phyloP scores from a whole-genome alignment of 2,888 invertebrate species.

The Apotomis capreana region DNA sequence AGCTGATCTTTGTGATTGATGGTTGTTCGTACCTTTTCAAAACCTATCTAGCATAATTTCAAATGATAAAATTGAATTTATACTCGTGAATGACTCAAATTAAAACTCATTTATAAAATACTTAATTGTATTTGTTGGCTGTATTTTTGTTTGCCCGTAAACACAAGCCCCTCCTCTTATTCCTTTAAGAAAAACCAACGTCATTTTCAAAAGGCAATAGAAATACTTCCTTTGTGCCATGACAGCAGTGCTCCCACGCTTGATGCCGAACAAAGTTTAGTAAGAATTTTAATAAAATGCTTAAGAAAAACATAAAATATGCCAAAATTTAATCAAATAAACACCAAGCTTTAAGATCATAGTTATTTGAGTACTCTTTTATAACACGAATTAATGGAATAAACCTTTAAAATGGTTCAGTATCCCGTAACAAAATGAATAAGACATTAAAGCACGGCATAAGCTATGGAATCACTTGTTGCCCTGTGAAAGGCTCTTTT shows the following conservation, averaged over 20 bases:
- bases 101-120: too few relatives aligned
- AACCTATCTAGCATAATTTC: background rate
- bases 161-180: too few relatives aligned
- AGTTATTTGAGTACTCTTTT: too few relatives aligned
- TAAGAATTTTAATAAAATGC: constrained; percentile 11
- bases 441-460: too few relatives aligned
- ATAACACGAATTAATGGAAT: too few relatives aligned
- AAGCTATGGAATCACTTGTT: too few relatives aligned
- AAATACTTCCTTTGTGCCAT: constrained; percentile 4
- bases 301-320: background rate
- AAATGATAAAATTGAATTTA: background rate
- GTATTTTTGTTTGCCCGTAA: background rate
- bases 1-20: constrained; percentile 6
- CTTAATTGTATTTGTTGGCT: background rate
- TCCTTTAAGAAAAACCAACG: background rate
- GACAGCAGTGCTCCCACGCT: background rate
- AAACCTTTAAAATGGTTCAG: too few relatives aligned
- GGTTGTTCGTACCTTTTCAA: background rate
- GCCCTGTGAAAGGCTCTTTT: too few relatives aligned
- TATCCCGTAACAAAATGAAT: too few relatives aligned
- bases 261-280: background rate
- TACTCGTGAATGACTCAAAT: background rate
- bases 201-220: background rate
- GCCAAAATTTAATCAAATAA: background rate
- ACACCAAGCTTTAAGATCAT: background rate